phyloP scores from a whole-genome alignment of 2,113 vertebrate genomes.

The Etheostoma spectabile region DNA sequence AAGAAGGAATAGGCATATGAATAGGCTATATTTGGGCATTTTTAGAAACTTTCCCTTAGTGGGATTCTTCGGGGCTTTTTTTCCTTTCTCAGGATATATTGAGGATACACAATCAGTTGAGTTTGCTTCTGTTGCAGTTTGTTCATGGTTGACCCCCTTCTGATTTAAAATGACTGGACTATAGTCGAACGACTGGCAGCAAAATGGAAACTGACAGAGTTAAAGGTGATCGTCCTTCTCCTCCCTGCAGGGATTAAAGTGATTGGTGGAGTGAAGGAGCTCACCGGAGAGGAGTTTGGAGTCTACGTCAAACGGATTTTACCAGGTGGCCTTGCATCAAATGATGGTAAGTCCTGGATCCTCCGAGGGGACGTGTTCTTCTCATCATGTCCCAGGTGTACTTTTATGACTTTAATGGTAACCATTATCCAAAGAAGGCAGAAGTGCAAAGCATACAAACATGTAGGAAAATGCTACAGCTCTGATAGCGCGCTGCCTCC shows the following conservation, averaged over 20 bases:
- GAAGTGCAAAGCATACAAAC: background rate
- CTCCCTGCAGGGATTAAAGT: conserved; percentile 89
- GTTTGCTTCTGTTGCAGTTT: too few relatives aligned
- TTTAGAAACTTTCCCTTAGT: too few relatives aligned
- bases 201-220: background rate
- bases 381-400: background rate
- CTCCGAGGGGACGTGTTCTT: background rate
- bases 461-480: background rate
- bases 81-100: too few relatives aligned
- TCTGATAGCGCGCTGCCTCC: background rate
- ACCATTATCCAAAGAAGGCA: background rate
- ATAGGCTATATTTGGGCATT: too few relatives aligned
- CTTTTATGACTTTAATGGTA: background rate
- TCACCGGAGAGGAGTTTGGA: conserved; percentile 90
- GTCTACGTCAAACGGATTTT: conserved; percentile 94
- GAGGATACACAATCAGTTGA: too few relatives aligned
- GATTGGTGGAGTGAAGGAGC: conserved; percentile 91
- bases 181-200: background rate
- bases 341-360: conserved; percentile 81
- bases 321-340: conserved; percentile 89
- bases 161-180: too few relatives aligned
- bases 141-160: too few relatives aligned
- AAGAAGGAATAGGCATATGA: too few relatives aligned
- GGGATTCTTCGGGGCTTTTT: too few relatives aligned
- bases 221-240: background rate